Evolutionary conservation across 2,888 invertebrate species (phyloP).

Genomic region (Tenthredo amoena): DNA sequence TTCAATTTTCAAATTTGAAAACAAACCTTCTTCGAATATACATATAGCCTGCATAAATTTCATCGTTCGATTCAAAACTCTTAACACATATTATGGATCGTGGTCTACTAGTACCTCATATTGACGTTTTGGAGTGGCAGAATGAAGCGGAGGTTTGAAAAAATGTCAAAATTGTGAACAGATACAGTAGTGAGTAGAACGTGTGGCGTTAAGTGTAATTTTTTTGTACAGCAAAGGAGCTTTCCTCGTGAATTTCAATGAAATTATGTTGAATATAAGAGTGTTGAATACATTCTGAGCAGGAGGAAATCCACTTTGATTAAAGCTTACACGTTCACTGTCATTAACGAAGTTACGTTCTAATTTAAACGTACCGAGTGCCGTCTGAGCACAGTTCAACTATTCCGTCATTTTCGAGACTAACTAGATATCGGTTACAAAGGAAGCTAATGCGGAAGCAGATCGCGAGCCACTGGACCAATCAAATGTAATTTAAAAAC

Average conservation of each 20-base stretch:
- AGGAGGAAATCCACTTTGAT: conserved; percentile 11
- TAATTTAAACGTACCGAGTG: conserved; percentile 6
- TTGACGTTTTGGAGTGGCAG: background rate
- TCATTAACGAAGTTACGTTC: conserved; percentile 26
- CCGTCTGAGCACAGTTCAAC: conserved; percentile 5
- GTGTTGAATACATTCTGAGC: background rate
- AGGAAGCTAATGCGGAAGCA: background rate
- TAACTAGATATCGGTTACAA: conserved; percentile 22
- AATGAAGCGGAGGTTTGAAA: background rate
- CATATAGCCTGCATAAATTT: background rate
- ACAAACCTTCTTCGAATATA: background rate
- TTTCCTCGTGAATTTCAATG: background rate
- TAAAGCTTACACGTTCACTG: conserved; percentile 8
- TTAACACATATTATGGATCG: background rate
- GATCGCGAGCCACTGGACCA: background rate
- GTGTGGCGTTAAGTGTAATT: background rate
- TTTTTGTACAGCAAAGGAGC: background rate
- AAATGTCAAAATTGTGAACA: background rate
- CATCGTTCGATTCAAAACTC: background rate
- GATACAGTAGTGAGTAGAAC: background rate
- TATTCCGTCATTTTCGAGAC: background rate
- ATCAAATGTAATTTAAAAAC: conserved; percentile 24
- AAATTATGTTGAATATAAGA: background rate
- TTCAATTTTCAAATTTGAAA: conserved; percentile 10
- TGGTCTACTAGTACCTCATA: background rate